Evolutionary conservation across 2,888 invertebrate genomes (phyloP).

Genomic region (Baccha elongata): DNA sequence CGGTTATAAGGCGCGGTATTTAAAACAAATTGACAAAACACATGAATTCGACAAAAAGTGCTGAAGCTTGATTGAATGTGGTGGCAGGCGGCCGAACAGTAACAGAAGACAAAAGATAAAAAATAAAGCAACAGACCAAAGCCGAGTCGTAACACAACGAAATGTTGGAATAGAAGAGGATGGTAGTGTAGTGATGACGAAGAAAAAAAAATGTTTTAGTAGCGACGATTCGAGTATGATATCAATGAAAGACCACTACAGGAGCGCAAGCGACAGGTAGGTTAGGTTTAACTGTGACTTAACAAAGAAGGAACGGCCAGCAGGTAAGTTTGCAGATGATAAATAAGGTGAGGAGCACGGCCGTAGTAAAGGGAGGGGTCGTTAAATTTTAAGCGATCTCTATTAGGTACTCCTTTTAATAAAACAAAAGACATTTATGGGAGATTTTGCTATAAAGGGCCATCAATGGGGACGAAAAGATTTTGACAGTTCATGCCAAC

Average conservation of each 20-base stretch:
- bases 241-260: constrained; percentile 34
- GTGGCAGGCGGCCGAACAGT: constrained; percentile 55
- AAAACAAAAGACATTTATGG: too few relatives aligned
- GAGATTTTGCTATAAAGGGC: too few relatives aligned
- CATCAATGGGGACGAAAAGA: too few relatives aligned
- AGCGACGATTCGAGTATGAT: constrained; percentile 12
- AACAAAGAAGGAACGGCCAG: constrained; percentile 52
- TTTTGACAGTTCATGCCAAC: too few relatives aligned
- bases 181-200: constrained; percentile 61
- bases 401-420: too few relatives aligned
- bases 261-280: constrained; percentile 61
- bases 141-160: constrained; percentile 54
- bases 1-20: constrained; percentile 59
- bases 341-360: constrained; percentile 16
- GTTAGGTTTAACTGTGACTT: constrained; percentile 56
- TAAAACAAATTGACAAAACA: constrained; percentile 67
- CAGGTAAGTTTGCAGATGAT: constrained; percentile 54
- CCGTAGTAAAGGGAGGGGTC: neutral
- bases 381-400: too few relatives aligned
- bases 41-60: constrained; percentile 54
- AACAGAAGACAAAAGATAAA: constrained; percentile 63
- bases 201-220: constrained; percentile 38
- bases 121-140: constrained; percentile 66
- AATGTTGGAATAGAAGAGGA: constrained; percentile 57
- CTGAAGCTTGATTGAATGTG: constrained; percentile 61